A percentile compares a stretch with the other conserved stretches of the same genome.
Evolutionary conservation across 2,797 vertebrate genomes (phyloP).

Genomic region (Onychomys leucogaster): DNA sequence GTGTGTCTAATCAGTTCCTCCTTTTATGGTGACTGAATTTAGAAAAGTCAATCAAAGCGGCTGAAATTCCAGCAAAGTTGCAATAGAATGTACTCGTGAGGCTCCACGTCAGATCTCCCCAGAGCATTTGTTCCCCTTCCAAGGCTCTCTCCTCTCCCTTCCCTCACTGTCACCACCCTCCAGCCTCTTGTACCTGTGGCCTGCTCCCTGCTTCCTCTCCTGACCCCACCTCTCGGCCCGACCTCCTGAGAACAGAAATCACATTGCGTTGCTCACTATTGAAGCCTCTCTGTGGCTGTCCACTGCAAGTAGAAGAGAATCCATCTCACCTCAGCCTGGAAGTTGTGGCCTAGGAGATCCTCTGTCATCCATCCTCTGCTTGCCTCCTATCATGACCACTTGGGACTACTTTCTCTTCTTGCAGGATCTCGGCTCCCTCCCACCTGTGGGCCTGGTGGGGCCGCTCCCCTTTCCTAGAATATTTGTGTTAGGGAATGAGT

Average conservation of each 20-base stretch:
- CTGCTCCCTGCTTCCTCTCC: not conserved
- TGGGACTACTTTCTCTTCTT: not conserved
- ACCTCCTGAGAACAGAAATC: not conserved
- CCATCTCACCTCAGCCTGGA: too few species aligned
- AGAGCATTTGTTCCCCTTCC: not conserved
- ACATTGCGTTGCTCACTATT: not conserved
- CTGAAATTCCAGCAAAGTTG: not conserved
- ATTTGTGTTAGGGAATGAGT: not conserved
- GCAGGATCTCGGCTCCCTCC: not conserved
- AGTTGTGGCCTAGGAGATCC: not conserved
- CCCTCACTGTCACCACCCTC: not conserved
- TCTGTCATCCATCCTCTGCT: not conserved
- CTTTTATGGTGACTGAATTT: slow-evolving; percentile 18
- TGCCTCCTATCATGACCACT: not conserved
- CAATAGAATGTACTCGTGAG: not conserved
- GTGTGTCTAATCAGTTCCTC: not conserved
- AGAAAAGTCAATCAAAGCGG: not conserved
- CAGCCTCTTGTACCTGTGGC: not conserved
- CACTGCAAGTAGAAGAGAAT: not conserved
- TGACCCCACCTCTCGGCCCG: not conserved
- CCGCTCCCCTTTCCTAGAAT: not conserved
- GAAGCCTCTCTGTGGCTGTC: not conserved
- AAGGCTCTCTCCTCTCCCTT: not conserved
- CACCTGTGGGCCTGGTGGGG: not conserved
- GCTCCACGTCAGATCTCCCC: not conserved